Base-by-base conservation (phyloP, 1,140 invertebrate genomes). In the Drosophila parvula region DNA sequence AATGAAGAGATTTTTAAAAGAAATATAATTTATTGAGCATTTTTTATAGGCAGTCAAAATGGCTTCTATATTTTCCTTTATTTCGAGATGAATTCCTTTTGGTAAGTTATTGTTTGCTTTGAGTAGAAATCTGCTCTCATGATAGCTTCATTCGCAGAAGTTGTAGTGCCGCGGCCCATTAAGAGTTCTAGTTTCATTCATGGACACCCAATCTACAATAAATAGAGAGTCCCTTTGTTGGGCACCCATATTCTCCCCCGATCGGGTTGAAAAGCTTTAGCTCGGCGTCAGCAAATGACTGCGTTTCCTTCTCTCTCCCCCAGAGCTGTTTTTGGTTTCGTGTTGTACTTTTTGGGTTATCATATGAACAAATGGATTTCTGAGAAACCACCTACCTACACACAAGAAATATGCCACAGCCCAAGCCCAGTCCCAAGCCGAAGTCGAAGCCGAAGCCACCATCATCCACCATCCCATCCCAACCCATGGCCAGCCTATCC, bases 341-440 rank as follows among this genome's bases (percentile, higher is more conserved):
- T 71, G 67, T 71, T 70, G 41, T 71, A 55, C 55, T 78, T 62
- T 78, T 59, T 78, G 76, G 65, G 74, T 79, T 79, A 79, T 79
- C 76, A 79, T 79, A 79, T 78, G 74, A 77, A 77, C 74, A 77
- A 80, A 79, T 74, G 75, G 69, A 74, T 79, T 79, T 79, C 78
- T 70, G 65, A 79, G 78, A 79, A 79, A 79, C 78, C 78, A 79
- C 78, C 78, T 79, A 79, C 78, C 78, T 79, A 79, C 77, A 79
- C 78, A 79, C 59, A 41, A 79, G 62, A 79, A 74, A 74, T 53
- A 14, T 71, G 67, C 77, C 77, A 74, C 50, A 79, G 58, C 50
- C 48, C 56, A 63, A 48, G 34, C 32, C 47, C 32, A 36, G 48
- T 7, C 48, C n/a, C 18, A 44, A 22, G 10, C 16, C 28, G 6